Evolutionary conservation across 2,888 invertebrate genomes (phyloP).

Genomic region (Agriopis marginaria): DNA sequence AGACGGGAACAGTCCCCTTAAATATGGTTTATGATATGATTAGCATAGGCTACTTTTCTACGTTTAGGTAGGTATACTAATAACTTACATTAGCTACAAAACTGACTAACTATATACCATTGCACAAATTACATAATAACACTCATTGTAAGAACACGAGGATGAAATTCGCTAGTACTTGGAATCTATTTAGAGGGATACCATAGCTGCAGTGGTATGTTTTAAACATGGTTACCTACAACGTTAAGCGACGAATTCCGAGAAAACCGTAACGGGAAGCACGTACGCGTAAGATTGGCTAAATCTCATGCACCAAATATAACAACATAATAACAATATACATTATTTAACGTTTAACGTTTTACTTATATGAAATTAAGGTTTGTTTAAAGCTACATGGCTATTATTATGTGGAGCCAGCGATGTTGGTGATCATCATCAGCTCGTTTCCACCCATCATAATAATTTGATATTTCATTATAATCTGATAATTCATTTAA

Average conservation of each 20-base stretch:
- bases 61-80: no score
- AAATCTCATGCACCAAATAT: slow-evolving; percentile 72
- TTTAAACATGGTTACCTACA: slow-evolving; percentile 60
- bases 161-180: slow-evolving; percentile 3
- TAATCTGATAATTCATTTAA: no score
- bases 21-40: no score
- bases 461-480: no score
- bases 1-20: no score
- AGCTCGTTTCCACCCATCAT: no score
- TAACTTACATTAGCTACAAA: no score
- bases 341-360: slow-evolving; percentile 29
- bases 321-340: slow-evolving; percentile 72
- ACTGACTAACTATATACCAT: background rate
- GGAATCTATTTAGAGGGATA: slow-evolving; percentile 36
- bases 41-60: no score
- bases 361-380: no score
- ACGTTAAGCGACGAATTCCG: slow-evolving; percentile 72
- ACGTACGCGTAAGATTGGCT: slow-evolving; percentile 80
- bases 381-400: no score
- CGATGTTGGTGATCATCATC: no score
- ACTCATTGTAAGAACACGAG: background rate
- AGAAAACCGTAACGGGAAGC: slow-evolving; percentile 82
- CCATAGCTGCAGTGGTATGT: slow-evolving; percentile 49
- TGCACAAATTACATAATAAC: background rate
- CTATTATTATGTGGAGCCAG: no score